These are phyloP conservation scores for Halichoerus grypus DNA, from an alignment of 2,113 vertebrate genomes.

Conservation along the genomic window DNA sequence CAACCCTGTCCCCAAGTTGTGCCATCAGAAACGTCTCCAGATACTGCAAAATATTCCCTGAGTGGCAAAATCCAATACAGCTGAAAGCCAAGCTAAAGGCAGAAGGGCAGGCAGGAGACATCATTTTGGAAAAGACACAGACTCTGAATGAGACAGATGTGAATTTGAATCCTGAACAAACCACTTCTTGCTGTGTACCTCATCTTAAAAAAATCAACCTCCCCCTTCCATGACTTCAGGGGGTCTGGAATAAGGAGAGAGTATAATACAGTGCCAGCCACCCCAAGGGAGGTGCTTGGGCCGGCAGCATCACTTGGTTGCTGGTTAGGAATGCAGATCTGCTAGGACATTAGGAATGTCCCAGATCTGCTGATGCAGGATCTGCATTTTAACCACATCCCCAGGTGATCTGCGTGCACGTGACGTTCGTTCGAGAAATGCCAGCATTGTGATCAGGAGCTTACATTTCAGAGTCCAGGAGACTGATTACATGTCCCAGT, in stretches of 20 bases:
- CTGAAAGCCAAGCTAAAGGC: not conserved
- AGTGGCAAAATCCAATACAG: not conserved
- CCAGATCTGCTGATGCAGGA: not conserved
- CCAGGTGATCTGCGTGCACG: rapidly evolving
- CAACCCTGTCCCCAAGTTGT: rapidly evolving
- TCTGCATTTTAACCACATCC: too few species aligned
- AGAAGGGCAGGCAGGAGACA: rapidly evolving
- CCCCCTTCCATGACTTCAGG: not conserved
- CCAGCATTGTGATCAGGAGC: rapidly evolving
- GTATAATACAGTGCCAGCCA: rapidly evolving
- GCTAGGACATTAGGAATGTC: too few species aligned
- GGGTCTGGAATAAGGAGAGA: not conserved
- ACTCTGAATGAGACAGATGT: not conserved
- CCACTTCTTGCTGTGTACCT: not conserved
- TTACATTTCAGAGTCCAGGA: not conserved
- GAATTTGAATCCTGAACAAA: not conserved
- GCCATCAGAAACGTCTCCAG: not conserved
- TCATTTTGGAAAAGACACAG: not conserved
- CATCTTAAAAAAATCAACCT: not conserved
- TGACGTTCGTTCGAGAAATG: rapidly evolving
- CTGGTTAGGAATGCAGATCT: not conserved
- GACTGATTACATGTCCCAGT: rapidly evolving
- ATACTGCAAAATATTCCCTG: not conserved
- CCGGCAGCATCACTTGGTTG: rapidly evolving
- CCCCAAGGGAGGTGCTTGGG: not conserved